Evolutionary conservation across 2,113 vertebrate species (phyloP).

Genomic region (Hypanus sabinus): DNA sequence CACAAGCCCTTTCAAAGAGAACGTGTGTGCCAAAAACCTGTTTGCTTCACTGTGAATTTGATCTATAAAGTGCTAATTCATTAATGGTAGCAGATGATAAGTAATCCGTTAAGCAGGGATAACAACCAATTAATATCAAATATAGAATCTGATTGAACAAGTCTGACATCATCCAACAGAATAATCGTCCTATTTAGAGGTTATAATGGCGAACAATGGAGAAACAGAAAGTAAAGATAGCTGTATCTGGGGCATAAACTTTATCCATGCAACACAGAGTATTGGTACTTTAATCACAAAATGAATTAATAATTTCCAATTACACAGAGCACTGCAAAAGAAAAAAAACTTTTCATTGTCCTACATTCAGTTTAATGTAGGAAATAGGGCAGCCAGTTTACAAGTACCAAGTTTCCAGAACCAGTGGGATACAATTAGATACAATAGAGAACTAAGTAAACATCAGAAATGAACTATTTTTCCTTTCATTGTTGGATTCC

Average conservation of each 20-base stretch:
- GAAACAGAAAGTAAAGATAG: neutral
- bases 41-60: neutral
- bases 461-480: neutral
- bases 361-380: neutral
- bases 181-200: neutral
- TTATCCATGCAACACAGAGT: neutral
- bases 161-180: neutral
- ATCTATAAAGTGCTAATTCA: neutral
- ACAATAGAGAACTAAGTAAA: neutral
- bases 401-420: neutral
- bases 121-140: neutral
- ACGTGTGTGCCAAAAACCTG: neutral
- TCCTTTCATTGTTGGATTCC: neutral
- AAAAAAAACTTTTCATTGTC: neutral
- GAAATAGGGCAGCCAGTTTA: neutral
- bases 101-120: neutral
- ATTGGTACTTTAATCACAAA: neutral
- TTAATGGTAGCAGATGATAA: neutral
- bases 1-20: neutral
- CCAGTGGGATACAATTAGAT: neutral
- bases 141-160: neutral
- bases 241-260: neutral
- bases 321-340: neutral
- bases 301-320: neutral
- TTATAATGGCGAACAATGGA: neutral